Evolutionary conservation across 1,140 invertebrate genomes (phyloP), one percentile per base, ranked within the genome.

Genomic region (Cepaea nemoralis): DNA sequence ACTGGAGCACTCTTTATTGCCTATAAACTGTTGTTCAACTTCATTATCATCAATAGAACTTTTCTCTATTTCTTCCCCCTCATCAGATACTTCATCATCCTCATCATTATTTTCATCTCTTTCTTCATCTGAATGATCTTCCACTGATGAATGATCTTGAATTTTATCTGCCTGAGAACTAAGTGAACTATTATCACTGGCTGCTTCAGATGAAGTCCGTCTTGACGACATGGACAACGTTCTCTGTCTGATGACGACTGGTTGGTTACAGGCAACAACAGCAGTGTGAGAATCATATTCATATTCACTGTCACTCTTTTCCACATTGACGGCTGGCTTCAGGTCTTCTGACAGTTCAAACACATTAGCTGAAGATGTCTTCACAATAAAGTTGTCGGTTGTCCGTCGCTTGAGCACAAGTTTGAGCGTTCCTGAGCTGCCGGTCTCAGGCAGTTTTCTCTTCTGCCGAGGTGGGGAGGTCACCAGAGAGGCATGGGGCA

Each of bases 251-350:
- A 80, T 69, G 35, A 71, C 8, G 19, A 80, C 67, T 14, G 69
- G 37, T 24, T 73, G 40, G 14, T 63, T 42, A 55, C 39, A 71
- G 14, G 22, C 39, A 24, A 55, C 22, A 19, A 14, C 42, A 16
- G 40, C 2, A 31, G 59, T 31, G 5, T 50, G 45, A 24, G 37
- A 27, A 35, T 80, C 78, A 73, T 55, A 80, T 40, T 80, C 78
- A 59, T 80, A 80, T 39, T 71, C 67, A 73, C 78, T 80, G 31
- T 80, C 78, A 80, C 78, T 80, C 42, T 73, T 80, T 35, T 80
- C 78, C 48, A 80, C 14, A 55, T 73, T 73, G 2, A 80, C 78
- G n/a, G 55, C 78, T 14, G 78, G 67, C 27, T 37, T 80, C 1
- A 80, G 48, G 33, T 80, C 42, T 27, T 55, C 22, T 1, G 78